Evolutionary conservation across 2,113 vertebrate species (phyloP).

Genomic region (Stercorarius parasiticus): DNA sequence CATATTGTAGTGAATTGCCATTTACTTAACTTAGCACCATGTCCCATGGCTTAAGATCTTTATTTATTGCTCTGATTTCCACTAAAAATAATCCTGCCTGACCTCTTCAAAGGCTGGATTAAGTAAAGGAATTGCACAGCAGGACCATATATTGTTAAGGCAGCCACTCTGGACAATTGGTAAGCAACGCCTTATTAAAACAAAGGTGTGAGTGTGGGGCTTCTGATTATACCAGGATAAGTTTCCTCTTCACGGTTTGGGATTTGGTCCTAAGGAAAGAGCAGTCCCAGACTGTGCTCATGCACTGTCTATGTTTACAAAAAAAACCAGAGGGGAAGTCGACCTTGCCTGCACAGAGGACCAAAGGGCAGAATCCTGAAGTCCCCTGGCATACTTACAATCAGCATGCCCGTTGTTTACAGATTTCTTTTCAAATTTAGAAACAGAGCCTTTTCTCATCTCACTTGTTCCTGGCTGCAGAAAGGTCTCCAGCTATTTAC

Average conservation of each 20-base stretch:
- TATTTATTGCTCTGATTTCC: not conserved
- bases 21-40: not conserved
- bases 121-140: not conserved
- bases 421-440: conserved; percentile 64
- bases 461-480: conserved; percentile 43
- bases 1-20: not conserved
- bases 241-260: not conserved
- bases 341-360: not conserved
- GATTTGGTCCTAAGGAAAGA: not conserved
- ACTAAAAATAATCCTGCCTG: not conserved
- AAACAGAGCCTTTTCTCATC: conserved; percentile 51
- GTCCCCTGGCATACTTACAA: not conserved
- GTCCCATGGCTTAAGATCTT: not conserved
- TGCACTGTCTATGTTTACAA: not conserved
- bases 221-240: not conserved
- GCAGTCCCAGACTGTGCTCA: not conserved
- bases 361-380: not conserved
- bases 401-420: conserved; percentile 24
- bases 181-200: not conserved
- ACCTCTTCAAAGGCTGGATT: not conserved
- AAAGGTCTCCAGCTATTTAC: conserved; percentile 42
- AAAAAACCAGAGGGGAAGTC: not conserved
- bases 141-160: not conserved
- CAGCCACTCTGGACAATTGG: not conserved
- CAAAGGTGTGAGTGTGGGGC: not conserved